Base-by-base conservation (phyloP, 1,140 invertebrate genomes). In the Periplaneta americana region DNA sequence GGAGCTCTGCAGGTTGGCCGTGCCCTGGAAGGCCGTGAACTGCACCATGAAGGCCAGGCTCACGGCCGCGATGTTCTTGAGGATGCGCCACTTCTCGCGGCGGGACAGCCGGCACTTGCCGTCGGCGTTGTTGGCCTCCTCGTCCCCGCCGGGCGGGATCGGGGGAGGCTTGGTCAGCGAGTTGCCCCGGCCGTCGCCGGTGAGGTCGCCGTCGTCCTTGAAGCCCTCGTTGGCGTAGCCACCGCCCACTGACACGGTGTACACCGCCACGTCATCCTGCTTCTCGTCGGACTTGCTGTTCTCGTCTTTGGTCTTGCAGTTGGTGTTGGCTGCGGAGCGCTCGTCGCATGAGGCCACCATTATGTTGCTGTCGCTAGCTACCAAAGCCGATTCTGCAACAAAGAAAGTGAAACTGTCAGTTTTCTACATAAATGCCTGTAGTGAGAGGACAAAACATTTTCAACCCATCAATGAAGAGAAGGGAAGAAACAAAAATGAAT, bases 11-110 rank as follows among this genome's bases (percentile, higher is more conserved):
- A 98, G 89, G 85, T 97, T 97, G 0, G 96, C 95, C 66, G 96
- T 96, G 74, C 96, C 95, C 86, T 95, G 91, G 87, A 97, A 98
- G 37, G 97, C 96, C 28, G 96, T 98, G 88, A 98, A 98, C 85
- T 98, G 95, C 80, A 98, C 95, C 92, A 98, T 96, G 87, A 98
- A 98, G 4, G 96, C 95, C 78, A 95, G 88, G 82, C 96, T 97
- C 10, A 98, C 94, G 74, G 96, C 92, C 34, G 93, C 91, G 39
- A 98, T 93, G 89, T 97, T 97, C 88, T 96, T 97, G 82, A 96
- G 88, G 85, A 98, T 97, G 83, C 95, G 90, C 93, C 94, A 95
- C 90, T 96, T 96, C 86, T 96, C 96, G 84, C 90, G 92, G 74
- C 92, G 90, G 39, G 94, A 93, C 81, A 96, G 86, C 86, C 94